A percentile compares a stretch with the other conserved stretches of the same genome.
Conservation (phyloP, 2,888 invertebrate species). For the Drosophila conformis region DNA sequence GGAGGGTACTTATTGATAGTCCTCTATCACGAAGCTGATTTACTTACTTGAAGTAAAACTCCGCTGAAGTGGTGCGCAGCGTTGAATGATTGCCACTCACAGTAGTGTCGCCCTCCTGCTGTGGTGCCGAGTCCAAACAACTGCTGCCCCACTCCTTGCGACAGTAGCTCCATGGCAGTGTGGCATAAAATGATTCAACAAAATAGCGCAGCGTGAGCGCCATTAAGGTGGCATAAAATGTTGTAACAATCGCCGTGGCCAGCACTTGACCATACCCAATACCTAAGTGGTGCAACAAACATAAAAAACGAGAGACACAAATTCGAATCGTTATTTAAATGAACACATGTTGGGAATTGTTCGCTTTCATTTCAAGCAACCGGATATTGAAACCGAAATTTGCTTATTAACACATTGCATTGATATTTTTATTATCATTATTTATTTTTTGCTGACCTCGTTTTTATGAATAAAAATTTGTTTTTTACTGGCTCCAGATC, state of each 20-base stretch:
- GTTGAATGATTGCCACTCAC: slow-evolving; percentile 19
- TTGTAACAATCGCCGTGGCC: slow-evolving; percentile 86
- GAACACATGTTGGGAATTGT: neutral
- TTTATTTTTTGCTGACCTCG: neutral
- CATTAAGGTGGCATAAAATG: slow-evolving; percentile 89
- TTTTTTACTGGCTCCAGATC: neutral
- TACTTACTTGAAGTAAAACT: slow-evolving; percentile 85
- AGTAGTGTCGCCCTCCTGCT: slow-evolving; percentile 3
- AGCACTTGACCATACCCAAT: slow-evolving; percentile 87
- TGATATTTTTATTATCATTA: neutral
- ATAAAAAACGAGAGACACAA: neutral
- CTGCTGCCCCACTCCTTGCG: slow-evolving; percentile 86
- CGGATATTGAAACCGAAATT: neutral
- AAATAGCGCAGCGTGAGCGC: slow-evolving; percentile 88
- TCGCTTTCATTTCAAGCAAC: neutral
- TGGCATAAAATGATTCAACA: slow-evolving; percentile 87
- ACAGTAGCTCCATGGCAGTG: slow-evolving; percentile 88
- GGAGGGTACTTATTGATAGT: neutral
- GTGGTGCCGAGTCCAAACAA: slow-evolving; percentile 80
- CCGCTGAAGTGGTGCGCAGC: slow-evolving; percentile 82
- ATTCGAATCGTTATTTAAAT: neutral
- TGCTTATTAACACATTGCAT: neutral
- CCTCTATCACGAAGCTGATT: neutral
- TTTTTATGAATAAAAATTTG: neutral
- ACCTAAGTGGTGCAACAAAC: slow-evolving; percentile 81